Base-by-base conservation (phyloP, 2,797 vertebrate species). In the Salmo trutta region DNA sequence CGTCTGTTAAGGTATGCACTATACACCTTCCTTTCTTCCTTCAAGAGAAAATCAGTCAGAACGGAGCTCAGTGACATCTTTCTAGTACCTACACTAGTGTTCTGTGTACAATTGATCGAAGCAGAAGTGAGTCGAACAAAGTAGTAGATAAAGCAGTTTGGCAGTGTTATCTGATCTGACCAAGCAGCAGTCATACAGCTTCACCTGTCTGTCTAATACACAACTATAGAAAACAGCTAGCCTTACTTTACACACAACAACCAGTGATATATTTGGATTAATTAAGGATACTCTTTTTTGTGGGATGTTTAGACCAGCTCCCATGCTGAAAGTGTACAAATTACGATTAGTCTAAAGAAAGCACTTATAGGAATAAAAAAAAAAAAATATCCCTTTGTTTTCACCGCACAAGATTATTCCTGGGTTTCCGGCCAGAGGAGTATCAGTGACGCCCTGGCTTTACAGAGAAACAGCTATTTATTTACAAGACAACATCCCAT, bases 91-190 rank as follows among this genome's bases (percentile, higher is more conserved):
- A 67, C 74, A 75, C 77, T 76, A 84, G 76, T 82, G 80, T 64
- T 73, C 73, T 47, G 79, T 73, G 21, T 69, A 72, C 66, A 82
- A 80, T 80, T 79, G 75, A 79, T 85, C 65, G 51, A 83, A 83
- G 82, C 76, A 62, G 16, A 47, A 68, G 33, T 79, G 75, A 75
- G 87, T 87, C 29, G 78, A 66, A 85, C 27, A 52, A 54, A 85
- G 73, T 0, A 76, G 33, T 41, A 27, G 76, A 19, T 59, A 79
- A 78, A 85, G 86, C 84, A 77, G 81, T 91, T 89, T 92, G 93
- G 88, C 91, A 92, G 91, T 89, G 85, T 91, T 77, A 70, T 85
- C 75, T 85, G 88, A 71, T 85, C 74, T 84, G 88, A 86, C 36
- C 77, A 78, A 80, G 79, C 79, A 81, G 76, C 72, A 82, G 74